phyloP scores from a whole-genome alignment of 2,113 vertebrate genomes.

The Dipodomys ordii region DNA sequence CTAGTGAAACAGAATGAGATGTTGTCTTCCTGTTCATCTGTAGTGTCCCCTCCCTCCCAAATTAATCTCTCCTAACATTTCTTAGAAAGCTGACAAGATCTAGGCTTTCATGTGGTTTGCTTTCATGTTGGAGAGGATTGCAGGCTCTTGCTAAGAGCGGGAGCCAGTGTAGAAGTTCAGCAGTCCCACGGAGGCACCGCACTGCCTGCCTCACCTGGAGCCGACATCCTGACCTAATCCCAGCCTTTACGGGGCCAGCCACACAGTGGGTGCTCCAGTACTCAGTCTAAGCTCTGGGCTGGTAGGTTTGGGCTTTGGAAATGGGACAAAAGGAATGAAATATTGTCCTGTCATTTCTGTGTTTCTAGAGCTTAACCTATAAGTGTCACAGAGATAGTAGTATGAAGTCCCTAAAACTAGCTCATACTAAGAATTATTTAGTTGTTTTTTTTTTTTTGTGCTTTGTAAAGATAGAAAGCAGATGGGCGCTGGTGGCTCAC shows the following conservation, averaged over 20 bases:
- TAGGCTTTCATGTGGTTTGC: not conserved
- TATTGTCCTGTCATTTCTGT: accelerated
- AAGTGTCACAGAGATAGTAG: not conserved
- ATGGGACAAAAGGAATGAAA: not conserved
- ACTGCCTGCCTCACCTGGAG: not conserved
- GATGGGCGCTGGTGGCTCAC: too few species aligned
- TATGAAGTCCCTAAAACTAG: too few species aligned
- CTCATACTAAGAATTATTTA: not conserved
- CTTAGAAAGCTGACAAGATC: not conserved
- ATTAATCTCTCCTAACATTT: not conserved
- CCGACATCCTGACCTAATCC: too few species aligned
- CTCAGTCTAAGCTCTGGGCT: not conserved
- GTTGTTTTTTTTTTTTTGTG: accelerated
- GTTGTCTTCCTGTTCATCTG: not conserved
- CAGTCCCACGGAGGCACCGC: not conserved
- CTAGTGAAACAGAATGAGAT: not conserved
- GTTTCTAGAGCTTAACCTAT: not conserved
- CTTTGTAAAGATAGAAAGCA: not conserved
- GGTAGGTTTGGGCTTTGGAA: not conserved
- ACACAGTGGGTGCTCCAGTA: not conserved
- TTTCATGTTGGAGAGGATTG: not conserved
- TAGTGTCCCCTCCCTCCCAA: not conserved
- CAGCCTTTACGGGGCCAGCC: not conserved
- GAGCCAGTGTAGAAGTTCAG: not conserved
- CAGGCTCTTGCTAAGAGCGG: not conserved